Percentiles rank a stretch among this genome's conserved stretches.
Evolutionary conservation across 1,140 invertebrate genomes (phyloP).

Genomic region (Whitmania pigra): DNA sequence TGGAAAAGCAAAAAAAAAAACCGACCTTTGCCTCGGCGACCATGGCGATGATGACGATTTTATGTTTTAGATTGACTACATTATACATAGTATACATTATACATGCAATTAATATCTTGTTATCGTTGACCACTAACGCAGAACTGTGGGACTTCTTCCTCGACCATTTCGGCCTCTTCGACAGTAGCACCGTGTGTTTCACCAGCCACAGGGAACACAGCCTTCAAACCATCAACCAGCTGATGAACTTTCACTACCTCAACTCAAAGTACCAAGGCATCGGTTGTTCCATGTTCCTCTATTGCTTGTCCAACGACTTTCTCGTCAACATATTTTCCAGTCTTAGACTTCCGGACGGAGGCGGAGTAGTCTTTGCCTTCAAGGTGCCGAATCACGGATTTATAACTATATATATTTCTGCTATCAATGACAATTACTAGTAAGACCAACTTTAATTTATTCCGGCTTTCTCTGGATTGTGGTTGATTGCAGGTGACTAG

Average conservation of each 20-base stretch:
- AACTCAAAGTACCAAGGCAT: background rate
- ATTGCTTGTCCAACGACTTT: slow-evolving; percentile 1
- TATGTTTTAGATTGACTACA: background rate
- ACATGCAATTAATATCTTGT: too few relatives aligned
- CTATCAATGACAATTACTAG: background rate
- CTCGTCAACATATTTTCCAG: background rate
- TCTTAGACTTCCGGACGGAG: background rate
- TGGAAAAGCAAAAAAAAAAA: too few relatives aligned
- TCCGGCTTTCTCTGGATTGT: background rate
- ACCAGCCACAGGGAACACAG: background rate
- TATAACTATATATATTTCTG: too few relatives aligned
- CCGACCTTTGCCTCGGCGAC: too few relatives aligned
- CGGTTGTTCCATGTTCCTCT: background rate
- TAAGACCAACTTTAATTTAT: background rate
- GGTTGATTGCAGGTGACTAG: background rate
- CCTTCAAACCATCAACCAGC: background rate
- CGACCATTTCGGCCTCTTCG: slow-evolving; percentile 2
- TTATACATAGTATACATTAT: too few relatives aligned
- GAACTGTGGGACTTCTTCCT: background rate
- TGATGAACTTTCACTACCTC: background rate
- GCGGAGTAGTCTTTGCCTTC: background rate
- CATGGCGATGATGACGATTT: background rate
- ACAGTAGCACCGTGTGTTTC: slow-evolving; percentile 2
- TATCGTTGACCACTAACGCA: background rate
- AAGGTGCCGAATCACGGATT: too few relatives aligned